Percentiles rank a stretch among this genome's conserved stretches.
These are phyloP conservation scores for Tenthredo distinguenda DNA, from an alignment of 2,888 invertebrate genomes.

Conservation along the genomic window DNA sequence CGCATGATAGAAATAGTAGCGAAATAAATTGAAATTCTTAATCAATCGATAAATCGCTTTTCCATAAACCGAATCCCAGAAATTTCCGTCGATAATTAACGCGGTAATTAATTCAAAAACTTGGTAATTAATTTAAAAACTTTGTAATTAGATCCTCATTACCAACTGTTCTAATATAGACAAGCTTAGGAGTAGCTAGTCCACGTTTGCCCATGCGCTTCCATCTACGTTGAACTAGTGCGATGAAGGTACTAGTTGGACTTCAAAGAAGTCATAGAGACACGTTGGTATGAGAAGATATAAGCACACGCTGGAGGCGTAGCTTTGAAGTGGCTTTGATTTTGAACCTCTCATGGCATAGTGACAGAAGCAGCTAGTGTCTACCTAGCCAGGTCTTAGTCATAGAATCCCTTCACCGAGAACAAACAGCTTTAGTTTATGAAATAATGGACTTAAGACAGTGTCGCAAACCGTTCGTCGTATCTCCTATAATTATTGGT, in stretches of 20 bases:
- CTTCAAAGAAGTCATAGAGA: neutral
- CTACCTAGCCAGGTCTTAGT: neutral
- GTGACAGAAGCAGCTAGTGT: neutral
- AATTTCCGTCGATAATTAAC: neutral
- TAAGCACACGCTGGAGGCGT: slow-evolving; percentile 28
- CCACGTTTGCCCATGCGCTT: neutral
- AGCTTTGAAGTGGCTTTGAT: slow-evolving; percentile 43
- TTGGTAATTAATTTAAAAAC: neutral
- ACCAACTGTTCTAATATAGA: neutral
- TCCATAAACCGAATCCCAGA: neutral
- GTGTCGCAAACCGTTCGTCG: neutral
- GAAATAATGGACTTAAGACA: neutral
- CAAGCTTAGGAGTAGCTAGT: neutral
- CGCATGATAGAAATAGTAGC: neutral
- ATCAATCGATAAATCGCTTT: too few species aligned
- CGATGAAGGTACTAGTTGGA: neutral
- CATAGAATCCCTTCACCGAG: slow-evolving; percentile 12
- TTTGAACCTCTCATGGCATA: slow-evolving; percentile 5
- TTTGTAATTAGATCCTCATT: neutral
- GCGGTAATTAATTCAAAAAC: neutral
- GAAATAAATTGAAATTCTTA: too few species aligned
- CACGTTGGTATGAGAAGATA: neutral
- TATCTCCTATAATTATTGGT: neutral
- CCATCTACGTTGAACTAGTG: slow-evolving; percentile 7
- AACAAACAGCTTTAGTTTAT: slow-evolving; percentile 1